Percentiles rank a stretch among this genome's conserved stretches.
phyloP scores from a whole-genome alignment of 2,113 vertebrate species.

The Zapornia atra region DNA sequence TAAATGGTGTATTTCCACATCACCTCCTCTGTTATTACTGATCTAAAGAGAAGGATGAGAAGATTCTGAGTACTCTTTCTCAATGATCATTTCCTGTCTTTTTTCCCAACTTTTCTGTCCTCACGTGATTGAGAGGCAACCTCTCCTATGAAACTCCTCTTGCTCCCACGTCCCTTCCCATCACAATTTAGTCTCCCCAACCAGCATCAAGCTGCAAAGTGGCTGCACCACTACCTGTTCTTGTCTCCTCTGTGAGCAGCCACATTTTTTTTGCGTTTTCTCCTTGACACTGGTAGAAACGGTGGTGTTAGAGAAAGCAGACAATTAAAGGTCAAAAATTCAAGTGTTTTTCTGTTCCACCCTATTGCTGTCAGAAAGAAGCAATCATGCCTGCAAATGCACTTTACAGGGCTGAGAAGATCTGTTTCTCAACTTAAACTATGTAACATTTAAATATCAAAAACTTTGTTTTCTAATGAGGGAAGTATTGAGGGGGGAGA shows the following conservation, averaged over 20 bases:
- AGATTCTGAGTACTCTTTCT: neutral
- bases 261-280: neutral
- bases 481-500: constrained; percentile 69
- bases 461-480: constrained; percentile 79
- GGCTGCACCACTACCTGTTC: neutral
- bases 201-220: neutral
- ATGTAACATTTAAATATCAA: constrained; percentile 77
- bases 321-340: constrained; percentile 71
- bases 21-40: neutral
- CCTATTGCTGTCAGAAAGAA: constrained; percentile 42
- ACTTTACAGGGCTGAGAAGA: constrained; percentile 31
- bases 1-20: neutral
- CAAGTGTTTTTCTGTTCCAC: constrained; percentile 44
- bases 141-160: neutral
- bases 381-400: constrained; percentile 57
- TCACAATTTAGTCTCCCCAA: neutral
- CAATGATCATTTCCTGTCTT: neutral
- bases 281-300: constrained; percentile 6
- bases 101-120: neutral
- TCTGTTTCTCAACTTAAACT: constrained; percentile 65
- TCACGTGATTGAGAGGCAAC: neutral
- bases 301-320: constrained; percentile 29
- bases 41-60: neutral
- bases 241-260: neutral
- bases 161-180: neutral